Evolutionary conservation across 2,797 vertebrate genomes (phyloP), one percentile per base, ranked within the genome.

Genomic region (Pachyuromys duprasi): DNA sequence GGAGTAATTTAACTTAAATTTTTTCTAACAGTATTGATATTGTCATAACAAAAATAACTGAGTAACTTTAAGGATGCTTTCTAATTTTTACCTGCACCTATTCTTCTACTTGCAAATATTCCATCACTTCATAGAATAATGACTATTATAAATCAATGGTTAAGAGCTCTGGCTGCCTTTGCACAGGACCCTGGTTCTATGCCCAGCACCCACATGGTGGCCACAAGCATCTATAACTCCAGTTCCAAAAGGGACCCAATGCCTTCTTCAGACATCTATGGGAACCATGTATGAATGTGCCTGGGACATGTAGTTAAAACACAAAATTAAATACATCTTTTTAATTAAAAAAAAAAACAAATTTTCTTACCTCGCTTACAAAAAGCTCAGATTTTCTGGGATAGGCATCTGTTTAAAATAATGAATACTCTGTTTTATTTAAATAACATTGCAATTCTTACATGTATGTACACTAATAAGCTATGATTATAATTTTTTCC

Each of bases 361-460:
- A 17, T 86, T 92, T 28, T 42, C 96, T 96, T 97, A 98, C 97
- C 97, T 97, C 63, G 28, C 0, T 22, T 96, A 65, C 20, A 96
- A 33, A 14, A 75, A 13, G 42, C 90, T 89, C n/a, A 78, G 49
- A 24, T 95, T 70, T 76, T 15, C 76, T 60, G 69, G 53, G 8
- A 94, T 55, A 28, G 0, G 6, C 0, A 91, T 72, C 97, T 97
- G 76, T 75, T 91, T 57, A 90, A 86, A 96, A 94, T 11, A 94
- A 94, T 6, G 69, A 70, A 6, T 79, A 89, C 80, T 74, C 87
- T 92, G 94, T 92, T 92, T 90, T 82, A 91, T 15, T 91, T 89
- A 93, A 86, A 83, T 62, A 86, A 95, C 83, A 67, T 45, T 65
- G 55, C 33, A 90, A 36, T 86, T 65, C 90, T 93, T 83, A 94